phyloP scores from a whole-genome alignment of 2,797 vertebrate genomes.

The Coregonus ussuriensis region DNA sequence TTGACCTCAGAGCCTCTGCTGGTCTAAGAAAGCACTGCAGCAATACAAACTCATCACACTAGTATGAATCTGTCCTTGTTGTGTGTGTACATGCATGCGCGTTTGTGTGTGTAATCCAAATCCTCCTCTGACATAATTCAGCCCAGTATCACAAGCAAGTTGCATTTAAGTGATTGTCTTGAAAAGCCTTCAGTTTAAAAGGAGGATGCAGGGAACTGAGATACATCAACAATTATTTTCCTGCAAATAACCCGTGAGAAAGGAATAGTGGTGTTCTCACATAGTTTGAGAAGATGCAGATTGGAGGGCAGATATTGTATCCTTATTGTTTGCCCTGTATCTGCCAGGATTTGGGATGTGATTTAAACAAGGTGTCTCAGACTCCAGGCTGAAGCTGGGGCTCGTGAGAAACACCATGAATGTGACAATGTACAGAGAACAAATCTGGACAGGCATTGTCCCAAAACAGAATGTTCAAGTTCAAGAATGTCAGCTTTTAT shows the following conservation, averaged over 20 bases:
- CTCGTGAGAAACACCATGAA: slow-evolving; percentile 8
- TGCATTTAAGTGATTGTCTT: too few species aligned
- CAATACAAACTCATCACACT: background rate
- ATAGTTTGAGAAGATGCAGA: slow-evolving; percentile 2
- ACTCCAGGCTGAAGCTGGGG: slow-evolving; percentile 24
- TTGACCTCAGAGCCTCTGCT: slow-evolving; percentile 1
- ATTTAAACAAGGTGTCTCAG: slow-evolving; percentile 18
- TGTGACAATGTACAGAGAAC: slow-evolving; percentile 5
- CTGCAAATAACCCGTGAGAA: too few species aligned
- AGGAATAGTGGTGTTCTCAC: too few species aligned
- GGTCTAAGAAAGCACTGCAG: background rate
- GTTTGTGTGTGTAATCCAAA: slow-evolving; percentile 45
- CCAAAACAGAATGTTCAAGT: slow-evolving; percentile 6
- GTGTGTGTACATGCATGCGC: background rate
- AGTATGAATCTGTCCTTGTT: background rate
- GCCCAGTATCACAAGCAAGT: too few species aligned
- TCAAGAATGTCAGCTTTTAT: background rate
- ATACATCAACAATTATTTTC: too few species aligned
- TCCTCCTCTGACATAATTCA: too few species aligned
- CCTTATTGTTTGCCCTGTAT: slow-evolving; percentile 24
- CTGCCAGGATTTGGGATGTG: slow-evolving; percentile 48
- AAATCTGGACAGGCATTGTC: slow-evolving; percentile 27
- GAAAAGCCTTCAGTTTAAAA: too few species aligned
- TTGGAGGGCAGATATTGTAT: slow-evolving; percentile 12
- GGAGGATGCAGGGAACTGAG: too few species aligned